These are phyloP conservation scores for Metacarcinus magister DNA, from an alignment of 2,888 invertebrate species.

Conservation along the genomic window DNA sequence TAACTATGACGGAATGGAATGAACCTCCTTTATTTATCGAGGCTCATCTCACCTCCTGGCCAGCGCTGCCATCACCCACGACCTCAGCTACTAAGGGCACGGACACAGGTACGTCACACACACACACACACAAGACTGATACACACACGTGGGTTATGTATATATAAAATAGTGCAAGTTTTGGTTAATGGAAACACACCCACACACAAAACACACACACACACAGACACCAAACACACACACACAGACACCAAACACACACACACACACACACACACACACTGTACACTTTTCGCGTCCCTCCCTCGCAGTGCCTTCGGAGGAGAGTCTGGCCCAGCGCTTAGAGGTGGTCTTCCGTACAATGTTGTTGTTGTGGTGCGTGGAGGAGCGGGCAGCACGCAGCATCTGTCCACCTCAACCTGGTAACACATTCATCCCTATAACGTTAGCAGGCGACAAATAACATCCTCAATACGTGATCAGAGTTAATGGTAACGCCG, in stretches of 20 bases:
- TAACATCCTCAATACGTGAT: not conserved
- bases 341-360: constrained; percentile 92
- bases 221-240: constrained; percentile 22
- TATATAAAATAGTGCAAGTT: not conserved
- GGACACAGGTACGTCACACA: not conserved
- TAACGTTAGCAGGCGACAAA: not conserved
- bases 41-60: constrained; percentile 38
- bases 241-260: constrained; percentile 56
- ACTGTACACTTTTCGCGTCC: constrained; percentile 20
- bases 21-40: not conserved
- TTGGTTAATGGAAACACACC: not conserved
- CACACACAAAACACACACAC: constrained; percentile 36
- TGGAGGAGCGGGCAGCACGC: constrained; percentile 90
- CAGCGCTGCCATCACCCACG: not conserved
- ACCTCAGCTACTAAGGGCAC: not conserved
- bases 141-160: not conserved
- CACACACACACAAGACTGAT: not conserved
- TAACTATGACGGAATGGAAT: not conserved
- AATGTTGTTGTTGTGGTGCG: constrained; percentile 93
- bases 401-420: constrained; percentile 83
- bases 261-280: constrained; percentile 56
- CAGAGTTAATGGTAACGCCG: not conserved
- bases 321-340: constrained; percentile 85
- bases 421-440: constrained; percentile 56
- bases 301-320: constrained; percentile 43